Base-by-base conservation (phyloP, 2,888 invertebrate species). In the Candidula unifasciata region DNA sequence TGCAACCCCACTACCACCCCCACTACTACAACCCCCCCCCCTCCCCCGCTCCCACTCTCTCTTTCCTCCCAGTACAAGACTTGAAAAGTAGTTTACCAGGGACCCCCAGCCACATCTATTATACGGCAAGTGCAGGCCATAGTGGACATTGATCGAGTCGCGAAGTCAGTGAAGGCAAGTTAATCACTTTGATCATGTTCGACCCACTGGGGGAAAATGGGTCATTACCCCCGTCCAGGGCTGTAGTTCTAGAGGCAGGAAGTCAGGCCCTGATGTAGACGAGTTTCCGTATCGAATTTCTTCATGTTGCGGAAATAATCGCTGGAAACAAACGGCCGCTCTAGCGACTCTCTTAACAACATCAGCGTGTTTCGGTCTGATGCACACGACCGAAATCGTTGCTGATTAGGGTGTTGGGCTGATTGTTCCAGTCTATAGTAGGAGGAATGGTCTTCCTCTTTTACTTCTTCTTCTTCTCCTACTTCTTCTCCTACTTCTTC, bases 101-200 rank as follows among this genome's bases (percentile, higher is more conserved):
- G 44, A 52, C 44, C 73, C 44, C 13, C 44, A 73, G 44, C 27
- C 44, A n/a, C 37, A 73, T 44, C 73, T 27, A 73, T 44, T 73
- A 37, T n/a, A n/a, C 10, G 5, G 68, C 44, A 13, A 44, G 44
- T 44, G 44, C n/a, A 52, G 44, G 27, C 16, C 3, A 73, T 44
- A 52, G 73, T 21, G 73, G 13, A n/a, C 52, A 18, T 73, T 44
- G 44, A 73, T 73, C 73, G 44, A 73, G 37, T 27, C 71, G 27
- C n/a, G 73, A 27, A 18, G n/a, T 73, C 44, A 44, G 44, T n/a
- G 33, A 68, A 30, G 21, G 35, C 68, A 33, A 16, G n/a, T 44
- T 44, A n/a, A 73, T 73, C 73, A 10, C 73, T 6, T n/a, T 44
- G 52, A 73, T 73, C 73, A 52, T 73, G 37, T 16, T 27, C n/a